Evolutionary conservation across 2,113 vertebrate species (phyloP), one percentile per base, ranked within the genome.

Genomic region (Planiliza haematocheilus): DNA sequence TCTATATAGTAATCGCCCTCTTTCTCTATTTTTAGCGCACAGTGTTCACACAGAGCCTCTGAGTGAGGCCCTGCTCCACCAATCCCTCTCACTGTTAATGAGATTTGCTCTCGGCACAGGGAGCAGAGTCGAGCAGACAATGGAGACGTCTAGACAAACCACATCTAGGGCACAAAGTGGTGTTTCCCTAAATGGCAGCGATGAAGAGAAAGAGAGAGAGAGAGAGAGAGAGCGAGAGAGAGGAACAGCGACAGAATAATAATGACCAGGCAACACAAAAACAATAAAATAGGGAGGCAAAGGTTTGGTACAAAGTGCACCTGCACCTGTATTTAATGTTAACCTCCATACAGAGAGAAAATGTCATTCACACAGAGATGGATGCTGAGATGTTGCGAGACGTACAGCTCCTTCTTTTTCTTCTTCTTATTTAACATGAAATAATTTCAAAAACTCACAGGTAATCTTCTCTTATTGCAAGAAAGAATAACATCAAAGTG

Each of bases 11-110:
- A 73, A 73, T 83, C 80, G 67, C 24, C 17, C 10, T 59, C 30
- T 46, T 46, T 7, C 30, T 83, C 72, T 87, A 87, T 84, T 77
- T 90, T 81, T 87, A 87, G 77, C 50, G 1, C 62, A 4, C 45
- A 10, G 56, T 52, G 14, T 17, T 56, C 55, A 66, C 43, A 55
- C 38, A 58, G 41, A 39, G 64, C 7, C 51, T 36, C 45, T 52
- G 62, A 71, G 42, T n/a, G 75, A 55, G 65, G 51, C 61, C 79
- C n/a, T n/a, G n/a, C n/a, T n/a, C n/a, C n/a, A n/a, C n/a, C n/a
- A 56, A 24, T 71, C 49, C 45, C 56, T 68, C 79, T 72, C 64
- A 16, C 67, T 66, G 24, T 57, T 80, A 84, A 87, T 80, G 78
- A 86, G 80, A 82, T 87, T 86, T 82, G 48, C 65, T 78, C 53